phyloP scores from a whole-genome alignment of 1,140 invertebrate genomes.

The Dufourea novaeangliae region DNA sequence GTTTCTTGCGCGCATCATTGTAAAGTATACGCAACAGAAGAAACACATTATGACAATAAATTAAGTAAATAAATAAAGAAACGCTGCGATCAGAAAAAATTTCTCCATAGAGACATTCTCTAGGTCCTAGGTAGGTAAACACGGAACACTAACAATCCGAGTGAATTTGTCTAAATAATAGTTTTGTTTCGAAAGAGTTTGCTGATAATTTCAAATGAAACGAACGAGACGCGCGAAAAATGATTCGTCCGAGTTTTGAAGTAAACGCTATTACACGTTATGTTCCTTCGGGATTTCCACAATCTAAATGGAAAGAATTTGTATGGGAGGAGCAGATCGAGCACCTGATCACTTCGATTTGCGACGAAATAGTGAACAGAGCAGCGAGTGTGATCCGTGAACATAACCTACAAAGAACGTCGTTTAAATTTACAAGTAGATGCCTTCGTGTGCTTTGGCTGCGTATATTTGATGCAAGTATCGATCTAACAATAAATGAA shows the following conservation, averaged over 20 bases:
- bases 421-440: slow-evolving; percentile 43
- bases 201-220: too few species aligned
- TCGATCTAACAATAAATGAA: background rate
- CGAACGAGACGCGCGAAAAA: too few species aligned
- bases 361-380: slow-evolving; percentile 51
- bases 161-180: too few species aligned
- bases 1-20: slow-evolving; percentile 18
- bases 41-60: slow-evolving; percentile 57
- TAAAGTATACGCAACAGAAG: slow-evolving; percentile 14
- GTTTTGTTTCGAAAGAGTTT: too few species aligned
- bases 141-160: too few species aligned
- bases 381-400: slow-evolving; percentile 24
- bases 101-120: too few species aligned
- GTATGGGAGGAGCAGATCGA: slow-evolving; percentile 28
- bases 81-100: too few species aligned
- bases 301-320: slow-evolving; percentile 56
- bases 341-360: slow-evolving; percentile 46
- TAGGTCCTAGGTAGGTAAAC: too few species aligned
- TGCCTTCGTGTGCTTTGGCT: slow-evolving; percentile 43
- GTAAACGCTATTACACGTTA: background rate
- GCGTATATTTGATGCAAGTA: slow-evolving; percentile 30
- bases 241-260: background rate
- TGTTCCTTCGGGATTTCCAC: slow-evolving; percentile 36
- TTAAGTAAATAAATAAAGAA: slow-evolving; percentile 15
- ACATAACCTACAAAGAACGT: slow-evolving; percentile 13